These are phyloP conservation scores for Myotis davidii DNA, from an alignment of 2,113 vertebrate genomes.

Conservation along the genomic window DNA sequence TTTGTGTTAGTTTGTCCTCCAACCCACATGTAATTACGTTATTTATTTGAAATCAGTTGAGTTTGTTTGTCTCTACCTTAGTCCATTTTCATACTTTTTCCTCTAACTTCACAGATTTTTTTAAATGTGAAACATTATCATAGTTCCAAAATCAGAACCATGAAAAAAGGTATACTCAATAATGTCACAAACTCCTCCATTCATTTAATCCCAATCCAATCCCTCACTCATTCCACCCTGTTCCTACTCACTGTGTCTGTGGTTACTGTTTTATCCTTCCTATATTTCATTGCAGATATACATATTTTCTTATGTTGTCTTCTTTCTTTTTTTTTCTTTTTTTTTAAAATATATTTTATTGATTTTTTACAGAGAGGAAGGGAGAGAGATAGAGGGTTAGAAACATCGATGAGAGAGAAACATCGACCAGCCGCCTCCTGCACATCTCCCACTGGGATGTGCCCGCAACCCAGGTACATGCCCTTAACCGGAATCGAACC, in stretches of 20 bases:
- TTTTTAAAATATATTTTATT: too few relatives aligned
- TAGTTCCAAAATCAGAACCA: slow-evolving; percentile 33
- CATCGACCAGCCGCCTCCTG: too few relatives aligned
- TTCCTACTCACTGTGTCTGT: not conserved
- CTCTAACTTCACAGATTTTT: not conserved
- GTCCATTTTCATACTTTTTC: not conserved
- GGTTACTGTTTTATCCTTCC: not conserved
- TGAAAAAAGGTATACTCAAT: not conserved
- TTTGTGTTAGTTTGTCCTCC: not conserved
- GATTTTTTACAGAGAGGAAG: too few relatives aligned
- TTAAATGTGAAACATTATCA: not conserved
- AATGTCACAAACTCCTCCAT: not conserved
- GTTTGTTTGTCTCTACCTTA: not conserved
- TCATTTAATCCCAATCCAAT: not conserved
- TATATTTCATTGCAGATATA: slow-evolving; percentile 4
- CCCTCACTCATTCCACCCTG: not conserved
- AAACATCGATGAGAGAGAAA: too few relatives aligned
- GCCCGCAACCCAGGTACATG: too few relatives aligned
- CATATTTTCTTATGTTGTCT: not conserved
- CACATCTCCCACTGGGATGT: too few relatives aligned
- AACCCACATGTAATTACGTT: not conserved
- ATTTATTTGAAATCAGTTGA: slow-evolving; percentile 9
- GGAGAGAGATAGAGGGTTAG: too few relatives aligned
- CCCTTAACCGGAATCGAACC: too few relatives aligned
- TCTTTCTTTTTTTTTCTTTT: too few relatives aligned